These are phyloP conservation scores for Oppia nitens DNA, from an alignment of 1,140 invertebrate species.

Conservation along the genomic window DNA sequence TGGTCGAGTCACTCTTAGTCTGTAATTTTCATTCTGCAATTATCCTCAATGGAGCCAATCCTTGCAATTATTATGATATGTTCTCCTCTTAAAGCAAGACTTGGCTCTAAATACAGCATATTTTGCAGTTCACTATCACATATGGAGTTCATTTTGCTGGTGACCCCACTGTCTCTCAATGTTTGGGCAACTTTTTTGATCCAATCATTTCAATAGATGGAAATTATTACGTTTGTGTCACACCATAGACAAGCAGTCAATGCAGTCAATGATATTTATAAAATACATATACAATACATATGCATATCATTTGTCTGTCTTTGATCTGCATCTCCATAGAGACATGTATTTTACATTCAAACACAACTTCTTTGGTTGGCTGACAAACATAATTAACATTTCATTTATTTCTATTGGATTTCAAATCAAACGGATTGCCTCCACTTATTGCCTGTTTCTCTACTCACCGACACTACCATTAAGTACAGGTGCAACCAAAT, in stretches of 20 bases:
- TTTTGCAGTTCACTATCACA: not conserved
- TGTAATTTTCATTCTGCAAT: not conserved
- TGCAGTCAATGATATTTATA: too few relatives aligned
- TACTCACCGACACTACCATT: too few relatives aligned
- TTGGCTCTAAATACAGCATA: not conserved
- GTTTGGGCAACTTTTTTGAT: too few relatives aligned
- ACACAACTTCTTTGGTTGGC: not conserved
- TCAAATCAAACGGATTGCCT: not conserved
- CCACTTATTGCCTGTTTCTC: too few relatives aligned
- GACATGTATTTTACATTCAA: not conserved
- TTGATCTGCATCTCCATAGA: not conserved
- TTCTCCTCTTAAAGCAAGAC: not conserved
- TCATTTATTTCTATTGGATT: not conserved
- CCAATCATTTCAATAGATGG: not conserved
- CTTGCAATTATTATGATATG: not conserved
- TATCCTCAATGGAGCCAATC: not conserved
- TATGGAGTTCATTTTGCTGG: not conserved
- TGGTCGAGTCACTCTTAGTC: not conserved
- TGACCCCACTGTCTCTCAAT: not conserved
- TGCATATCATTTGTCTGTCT: not conserved
- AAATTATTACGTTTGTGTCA: not conserved
- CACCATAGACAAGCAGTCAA: too few relatives aligned
- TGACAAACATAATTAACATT: not conserved
- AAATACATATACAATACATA: not conserved
- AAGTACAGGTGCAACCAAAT: not conserved